Base-by-base conservation (phyloP, 2,113 vertebrate genomes). In the Lophura nycthemera region DNA sequence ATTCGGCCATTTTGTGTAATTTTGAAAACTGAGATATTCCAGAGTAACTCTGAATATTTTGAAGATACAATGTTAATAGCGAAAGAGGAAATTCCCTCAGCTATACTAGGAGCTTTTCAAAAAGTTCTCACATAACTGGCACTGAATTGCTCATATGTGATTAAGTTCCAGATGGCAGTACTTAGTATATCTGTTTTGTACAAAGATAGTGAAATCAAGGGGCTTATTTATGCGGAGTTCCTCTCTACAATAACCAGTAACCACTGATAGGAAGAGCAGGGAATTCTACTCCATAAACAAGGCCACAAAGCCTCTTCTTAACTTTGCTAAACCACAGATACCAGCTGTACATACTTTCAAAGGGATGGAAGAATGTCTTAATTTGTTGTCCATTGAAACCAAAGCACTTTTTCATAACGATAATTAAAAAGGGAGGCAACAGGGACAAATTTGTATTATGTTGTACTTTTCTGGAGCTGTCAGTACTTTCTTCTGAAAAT, bases 341-440 rank as follows among this genome's bases (percentile, higher is more conserved):
- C 73, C 83, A 95, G 89, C 83, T 77, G 90, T 84, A 38, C 90
- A 57, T 72, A 83, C 3, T 82, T 95, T 94, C 90, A 95, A 93
- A 96, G 89, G 83, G 88, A 81, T 45, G 21, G 47, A 82, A 65
- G 89, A 95, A 94, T 92, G 77, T 92, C 83, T 93, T 96, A 83
- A 91, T 96, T 95, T 94, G 92, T 84, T 93, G 71, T 83, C 83
- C 78, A 93, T 83, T 93, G 87, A 97, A 94, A 67, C 79, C 89
- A 76, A 91, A 96, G 65, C 69, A 87, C 69, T 64, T 83, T 80
- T 70, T 88, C 83, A 92, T 73, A 78, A 86, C 54, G 56, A 34
- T 97, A 96, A 97, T 97, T 96, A 93, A 95, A 93, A 88, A 96
- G 92, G 88, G 94, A 96, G 94, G 92, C 59, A 88, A 89, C 94